Base-by-base conservation (phyloP, 2,113 vertebrate species). In the Crotophaga sulcirostris region DNA sequence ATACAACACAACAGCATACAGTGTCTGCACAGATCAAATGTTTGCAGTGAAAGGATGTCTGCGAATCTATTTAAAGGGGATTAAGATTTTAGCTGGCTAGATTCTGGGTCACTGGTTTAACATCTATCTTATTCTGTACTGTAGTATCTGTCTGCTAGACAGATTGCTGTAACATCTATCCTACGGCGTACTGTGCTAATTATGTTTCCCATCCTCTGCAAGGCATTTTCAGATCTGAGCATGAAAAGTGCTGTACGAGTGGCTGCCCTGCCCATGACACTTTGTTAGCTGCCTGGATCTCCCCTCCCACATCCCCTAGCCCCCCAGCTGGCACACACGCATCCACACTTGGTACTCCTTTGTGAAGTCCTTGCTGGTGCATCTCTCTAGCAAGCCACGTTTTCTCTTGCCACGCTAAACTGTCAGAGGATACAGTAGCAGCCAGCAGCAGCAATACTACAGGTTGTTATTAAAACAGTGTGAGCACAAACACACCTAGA, bases 51-150 rank as follows among this genome's bases (percentile, higher is more conserved):
- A 96, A 93, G 93, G 87, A 96, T 84, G 93, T 73, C 86, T 89
- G 75, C 5, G 38, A 80, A 93, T 93, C 89, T 96, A 55, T 97
- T 94, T 96, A 96, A 96, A 87, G 78, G 89, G 91, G 90, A 95
- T 96, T 96, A 96, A 93, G 94, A 95, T 92, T 93, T 92, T 91
- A 91, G 86, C 88, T 96, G 87, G 93, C 77, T 89, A 80, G 83
- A 93, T 92, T 95, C 95, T 96, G 95, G 91, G 95, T 92, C 93
- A 96, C 89, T 95, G 88, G 81, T 94, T 97, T 95, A 95, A 93
- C 10, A 16, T 93, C 94, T 97, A 36, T 90, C 94, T 95, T 91
- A 87, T 95, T 93, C 89, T 86, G 59, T 85, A 89, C 78, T 74
- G 75, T 91, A 91, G 80, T 96, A 92, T 96, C 88, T 97, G 89